Percentiles rank a stretch among this genome's conserved stretches.
Conservation (phyloP, 2,888 invertebrate species). For the Dryocosmus kuriphilus region DNA sequence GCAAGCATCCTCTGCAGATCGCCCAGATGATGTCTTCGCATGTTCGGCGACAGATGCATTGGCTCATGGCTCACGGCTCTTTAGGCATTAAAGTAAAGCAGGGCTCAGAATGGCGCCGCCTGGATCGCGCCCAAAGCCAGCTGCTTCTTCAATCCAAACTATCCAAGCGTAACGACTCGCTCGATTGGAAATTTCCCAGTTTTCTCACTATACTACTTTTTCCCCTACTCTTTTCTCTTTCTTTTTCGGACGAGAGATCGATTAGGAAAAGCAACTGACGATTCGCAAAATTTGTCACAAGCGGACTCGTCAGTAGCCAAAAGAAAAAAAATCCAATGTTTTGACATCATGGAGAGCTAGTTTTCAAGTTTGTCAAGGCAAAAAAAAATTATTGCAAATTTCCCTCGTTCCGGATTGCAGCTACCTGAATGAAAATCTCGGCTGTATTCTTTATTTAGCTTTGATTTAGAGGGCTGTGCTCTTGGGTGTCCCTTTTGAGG, state of each 20-base stretch:
- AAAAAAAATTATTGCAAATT: not conserved
- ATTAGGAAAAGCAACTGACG: constrained; percentile 1
- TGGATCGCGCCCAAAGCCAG: constrained; percentile 22
- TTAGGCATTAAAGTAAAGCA: constrained; percentile 13
- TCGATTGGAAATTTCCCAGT: constrained; percentile 19
- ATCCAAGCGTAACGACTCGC: constrained; percentile 25
- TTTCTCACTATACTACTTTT: constrained; percentile 27
- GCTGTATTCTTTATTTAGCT: constrained; percentile 2
- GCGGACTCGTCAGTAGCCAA: not conserved
- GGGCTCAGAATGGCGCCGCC: constrained; percentile 15
- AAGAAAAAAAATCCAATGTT: constrained; percentile 7
- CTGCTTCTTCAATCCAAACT: constrained; percentile 9
- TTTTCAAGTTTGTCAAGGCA: not conserved
- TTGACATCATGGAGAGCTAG: constrained; percentile 19
- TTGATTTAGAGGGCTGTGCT: not conserved
- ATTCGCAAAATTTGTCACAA: constrained; percentile 22
- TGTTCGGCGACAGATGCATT: constrained; percentile 69
- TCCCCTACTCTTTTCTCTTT: not conserved
- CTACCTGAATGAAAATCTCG: constrained; percentile 15
- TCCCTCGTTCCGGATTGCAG: not conserved
- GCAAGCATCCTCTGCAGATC: constrained; percentile 58
- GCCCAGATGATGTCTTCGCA: constrained; percentile 73
- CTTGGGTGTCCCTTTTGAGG: not conserved
- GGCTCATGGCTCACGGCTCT: constrained; percentile 20
- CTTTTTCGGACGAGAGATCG: not conserved